phyloP scores from a whole-genome alignment of 2,888 invertebrate species.

The Podotricha telesiphe region DNA sequence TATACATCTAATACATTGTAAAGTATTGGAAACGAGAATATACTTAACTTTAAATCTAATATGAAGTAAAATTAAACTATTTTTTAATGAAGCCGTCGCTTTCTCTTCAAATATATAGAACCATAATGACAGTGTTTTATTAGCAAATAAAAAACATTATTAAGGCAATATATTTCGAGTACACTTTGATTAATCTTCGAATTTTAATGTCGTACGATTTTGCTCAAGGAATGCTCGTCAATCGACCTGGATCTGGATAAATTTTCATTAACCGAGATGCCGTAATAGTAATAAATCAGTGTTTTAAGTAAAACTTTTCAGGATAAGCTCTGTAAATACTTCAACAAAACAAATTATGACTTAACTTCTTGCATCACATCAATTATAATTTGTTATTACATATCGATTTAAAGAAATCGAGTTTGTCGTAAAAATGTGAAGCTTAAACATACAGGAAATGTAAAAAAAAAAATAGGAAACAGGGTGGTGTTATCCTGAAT shows the following conservation, averaged over 20 bases:
- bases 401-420: slow-evolving; percentile 19
- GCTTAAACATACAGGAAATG: slow-evolving; percentile 14
- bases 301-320: not conserved
- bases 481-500: not conserved
- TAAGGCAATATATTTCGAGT: slow-evolving; percentile 64
- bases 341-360: not conserved
- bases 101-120: slow-evolving; percentile 52
- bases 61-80: slow-evolving; percentile 43
- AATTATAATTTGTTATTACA: not conserved
- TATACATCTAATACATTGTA: slow-evolving; percentile 62
- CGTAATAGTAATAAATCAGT: slow-evolving; percentile 5
- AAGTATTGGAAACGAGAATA: slow-evolving; percentile 67
- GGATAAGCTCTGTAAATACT: not conserved
- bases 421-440: slow-evolving; percentile 7
- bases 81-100: slow-evolving; percentile 41
- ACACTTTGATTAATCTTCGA: slow-evolving; percentile 8
- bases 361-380: not conserved
- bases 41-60: slow-evolving; percentile 37
- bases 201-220: not conserved
- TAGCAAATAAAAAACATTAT: slow-evolving; percentile 76
- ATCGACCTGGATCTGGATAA: not conserved
- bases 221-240: not conserved
- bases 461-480: slow-evolving; percentile 24
- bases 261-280: not conserved
- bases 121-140: slow-evolving; percentile 77